These are phyloP conservation scores for Episyrphus balteatus DNA, from an alignment of 1,140 invertebrate genomes.

Conservation along the genomic window DNA sequence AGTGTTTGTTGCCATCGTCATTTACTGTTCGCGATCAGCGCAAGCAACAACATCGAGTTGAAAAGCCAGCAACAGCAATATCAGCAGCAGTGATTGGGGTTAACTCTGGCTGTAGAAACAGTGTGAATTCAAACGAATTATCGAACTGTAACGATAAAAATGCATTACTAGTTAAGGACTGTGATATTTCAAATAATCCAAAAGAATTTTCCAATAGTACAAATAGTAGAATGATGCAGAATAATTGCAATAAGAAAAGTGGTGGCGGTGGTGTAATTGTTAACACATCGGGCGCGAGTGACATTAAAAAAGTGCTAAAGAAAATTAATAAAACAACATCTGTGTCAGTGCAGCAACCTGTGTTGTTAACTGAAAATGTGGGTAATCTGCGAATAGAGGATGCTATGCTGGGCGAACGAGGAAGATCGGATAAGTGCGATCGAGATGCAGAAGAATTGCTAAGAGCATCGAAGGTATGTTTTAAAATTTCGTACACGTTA, in stretches of 20 bases:
- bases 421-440: slow-evolving; percentile 38
- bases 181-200: not conserved
- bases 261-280: not conserved
- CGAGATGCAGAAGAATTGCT: slow-evolving; percentile 44
- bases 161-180: not conserved
- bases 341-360: not conserved
- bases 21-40: not conserved
- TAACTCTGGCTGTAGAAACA: slow-evolving; percentile 6
- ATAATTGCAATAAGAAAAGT: slow-evolving; percentile 1
- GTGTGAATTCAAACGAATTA: slow-evolving; percentile 10
- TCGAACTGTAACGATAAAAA: slow-evolving; percentile 1
- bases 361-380: no score
- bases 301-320: not conserved
- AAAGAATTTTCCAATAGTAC: not conserved
- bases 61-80: slow-evolving; percentile 1
- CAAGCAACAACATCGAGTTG: not conserved
- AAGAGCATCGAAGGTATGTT: slow-evolving; percentile 39
- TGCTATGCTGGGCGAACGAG: slow-evolving; percentile 10
- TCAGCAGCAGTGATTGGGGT: slow-evolving; percentile 7
- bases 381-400: slow-evolving; percentile 26
- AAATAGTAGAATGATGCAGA: not conserved
- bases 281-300: not conserved
- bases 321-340: not conserved
- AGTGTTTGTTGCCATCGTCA: no score
- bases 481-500: no score